Conservation (phyloP, 2,888 invertebrate genomes). For the Diadegma fenestrale region DNA sequence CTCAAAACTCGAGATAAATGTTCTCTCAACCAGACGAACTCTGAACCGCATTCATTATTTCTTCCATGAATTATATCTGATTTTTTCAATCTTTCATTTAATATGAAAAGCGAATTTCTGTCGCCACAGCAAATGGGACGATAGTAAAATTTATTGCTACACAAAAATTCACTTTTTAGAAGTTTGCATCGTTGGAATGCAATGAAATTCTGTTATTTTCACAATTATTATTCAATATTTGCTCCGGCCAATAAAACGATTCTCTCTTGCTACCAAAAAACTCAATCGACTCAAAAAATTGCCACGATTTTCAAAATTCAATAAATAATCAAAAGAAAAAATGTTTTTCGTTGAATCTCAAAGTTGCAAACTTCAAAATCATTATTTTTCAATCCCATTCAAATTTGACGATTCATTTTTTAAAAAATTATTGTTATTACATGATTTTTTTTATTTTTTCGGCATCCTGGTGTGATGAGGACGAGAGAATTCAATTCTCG, state of each 20-base stretch:
- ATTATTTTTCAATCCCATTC: neutral
- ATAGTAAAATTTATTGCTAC: neutral
- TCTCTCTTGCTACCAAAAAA: too few species aligned
- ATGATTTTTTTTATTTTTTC: neutral
- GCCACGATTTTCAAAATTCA: too few species aligned
- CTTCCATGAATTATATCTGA: slow-evolving; percentile 4
- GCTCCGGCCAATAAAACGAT: too few species aligned
- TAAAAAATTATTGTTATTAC: neutral
- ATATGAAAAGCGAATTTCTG: neutral
- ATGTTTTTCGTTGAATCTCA: too few species aligned
- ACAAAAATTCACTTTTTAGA: too few species aligned
- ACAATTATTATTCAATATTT: too few species aligned
- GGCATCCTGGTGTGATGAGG: neutral
- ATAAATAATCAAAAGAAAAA: too few species aligned
- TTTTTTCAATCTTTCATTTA: neutral
- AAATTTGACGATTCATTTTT: neutral
- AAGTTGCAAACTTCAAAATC: too few species aligned
- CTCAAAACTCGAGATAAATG: slow-evolving; percentile 45
- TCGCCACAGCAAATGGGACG: neutral
- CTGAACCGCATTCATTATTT: slow-evolving; percentile 59
- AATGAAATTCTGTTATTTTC: too few species aligned
- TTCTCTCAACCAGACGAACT: slow-evolving; percentile 6
- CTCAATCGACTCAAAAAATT: neutral
- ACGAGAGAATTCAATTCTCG: neutral
- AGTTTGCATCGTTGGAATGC: too few species aligned